Evolutionary conservation across 2,113 vertebrate species (phyloP).

Genomic region (Rhinolophus ferrumequinum): DNA sequence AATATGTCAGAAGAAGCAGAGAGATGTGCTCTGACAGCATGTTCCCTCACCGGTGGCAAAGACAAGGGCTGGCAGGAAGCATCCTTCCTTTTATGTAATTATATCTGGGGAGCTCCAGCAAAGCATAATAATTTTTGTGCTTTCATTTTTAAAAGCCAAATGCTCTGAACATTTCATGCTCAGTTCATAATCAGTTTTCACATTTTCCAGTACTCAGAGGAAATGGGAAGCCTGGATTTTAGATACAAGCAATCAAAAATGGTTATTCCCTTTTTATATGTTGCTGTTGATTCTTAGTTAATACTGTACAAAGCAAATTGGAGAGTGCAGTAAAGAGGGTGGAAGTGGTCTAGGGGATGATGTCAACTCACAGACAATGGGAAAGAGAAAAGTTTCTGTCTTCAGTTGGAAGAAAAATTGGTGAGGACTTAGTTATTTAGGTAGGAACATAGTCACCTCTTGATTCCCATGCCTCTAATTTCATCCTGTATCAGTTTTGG

Average conservation of each 20-base stretch:
- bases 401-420: background rate
- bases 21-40: constrained; percentile 1
- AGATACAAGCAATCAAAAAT: constrained; percentile 48
- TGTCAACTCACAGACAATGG: background rate
- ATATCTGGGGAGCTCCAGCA: background rate
- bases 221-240: constrained; percentile 47
- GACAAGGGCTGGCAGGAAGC: constrained; percentile 20
- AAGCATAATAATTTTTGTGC: background rate
- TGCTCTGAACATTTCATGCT: constrained; percentile 14
- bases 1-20: background rate
- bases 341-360: background rate
- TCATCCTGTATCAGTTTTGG: background rate
- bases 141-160: constrained; percentile 60
- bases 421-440: background rate
- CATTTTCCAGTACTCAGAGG: constrained; percentile 60
- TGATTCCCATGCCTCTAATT: background rate
- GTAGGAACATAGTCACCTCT: background rate
- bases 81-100: background rate
- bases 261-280: constrained; percentile 12
- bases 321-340: background rate
- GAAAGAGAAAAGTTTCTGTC: background rate
- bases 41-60: background rate
- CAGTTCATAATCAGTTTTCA: constrained; percentile 41
- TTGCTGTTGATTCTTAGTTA: background rate
- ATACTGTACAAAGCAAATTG: background rate